phyloP scores from a whole-genome alignment of 2,888 invertebrate genomes.

The Trichogramma dendrolimi region DNA sequence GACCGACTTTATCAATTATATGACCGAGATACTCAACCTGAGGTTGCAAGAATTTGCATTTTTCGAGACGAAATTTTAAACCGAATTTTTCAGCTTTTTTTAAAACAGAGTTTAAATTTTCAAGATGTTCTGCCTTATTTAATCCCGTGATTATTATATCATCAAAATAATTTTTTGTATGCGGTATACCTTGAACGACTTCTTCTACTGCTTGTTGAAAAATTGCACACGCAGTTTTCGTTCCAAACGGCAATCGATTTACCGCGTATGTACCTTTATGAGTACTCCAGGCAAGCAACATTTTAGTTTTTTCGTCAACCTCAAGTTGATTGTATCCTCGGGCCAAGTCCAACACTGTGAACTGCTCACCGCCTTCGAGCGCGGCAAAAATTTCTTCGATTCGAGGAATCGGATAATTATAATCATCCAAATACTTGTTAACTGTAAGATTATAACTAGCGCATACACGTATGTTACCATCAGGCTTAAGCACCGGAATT shows the following conservation, averaged over 20 bases:
- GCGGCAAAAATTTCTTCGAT: conserved; percentile 30
- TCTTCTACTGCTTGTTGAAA: conserved; percentile 41
- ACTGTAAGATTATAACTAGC: conserved; percentile 19
- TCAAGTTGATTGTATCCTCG: conserved; percentile 21
- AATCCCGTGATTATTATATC: conserved; percentile 28
- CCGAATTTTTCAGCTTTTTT: neutral
- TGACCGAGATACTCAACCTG: conserved; percentile 21
- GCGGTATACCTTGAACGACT: conserved; percentile 34
- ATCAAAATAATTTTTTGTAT: conserved; percentile 36
- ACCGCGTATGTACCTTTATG: conserved; percentile 12
- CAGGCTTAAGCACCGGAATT: conserved; percentile 35
- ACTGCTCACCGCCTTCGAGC: conserved; percentile 33
- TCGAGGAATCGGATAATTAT: conserved; percentile 17
- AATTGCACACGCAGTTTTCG: conserved; percentile 42
- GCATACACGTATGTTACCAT: conserved; percentile 4
- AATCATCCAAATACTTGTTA: conserved; percentile 16
- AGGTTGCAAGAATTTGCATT: conserved; percentile 15
- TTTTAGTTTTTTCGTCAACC: conserved; percentile 5
- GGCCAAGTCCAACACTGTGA: conserved; percentile 31
- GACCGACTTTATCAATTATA: conserved; percentile 20
- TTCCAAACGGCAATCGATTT: conserved; percentile 37
- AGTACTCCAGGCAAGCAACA: conserved; percentile 21
- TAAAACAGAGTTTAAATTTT: conserved; percentile 6
- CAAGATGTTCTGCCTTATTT: neutral
- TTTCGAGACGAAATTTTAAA: conserved; percentile 7